Evolutionary conservation across 2,113 vertebrate species (phyloP).

Genomic region (Manacus vitellinus): DNA sequence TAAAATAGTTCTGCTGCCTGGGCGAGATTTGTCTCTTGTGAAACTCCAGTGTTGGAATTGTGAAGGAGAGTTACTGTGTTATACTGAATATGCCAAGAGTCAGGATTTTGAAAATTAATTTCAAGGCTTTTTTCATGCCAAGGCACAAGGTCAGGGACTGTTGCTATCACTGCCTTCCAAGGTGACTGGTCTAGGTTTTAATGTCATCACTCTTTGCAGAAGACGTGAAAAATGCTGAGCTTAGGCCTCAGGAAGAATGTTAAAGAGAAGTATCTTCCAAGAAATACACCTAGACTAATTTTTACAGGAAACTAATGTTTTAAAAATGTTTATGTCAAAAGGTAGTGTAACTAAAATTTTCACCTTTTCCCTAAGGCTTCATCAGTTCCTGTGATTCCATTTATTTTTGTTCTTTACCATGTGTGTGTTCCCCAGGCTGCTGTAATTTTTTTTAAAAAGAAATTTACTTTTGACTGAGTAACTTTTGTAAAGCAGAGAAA

Average conservation of each 20-base stretch:
- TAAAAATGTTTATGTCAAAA: background rate
- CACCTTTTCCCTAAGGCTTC: background rate
- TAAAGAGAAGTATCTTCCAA: background rate
- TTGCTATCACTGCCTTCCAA: background rate
- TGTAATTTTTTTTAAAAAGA: background rate
- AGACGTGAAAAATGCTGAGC: background rate
- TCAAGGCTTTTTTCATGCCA: conserved; percentile 20
- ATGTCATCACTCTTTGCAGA: background rate
- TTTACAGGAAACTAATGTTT: background rate
- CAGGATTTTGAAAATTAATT: background rate
- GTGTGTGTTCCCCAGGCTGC: background rate
- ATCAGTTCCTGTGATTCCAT: background rate
- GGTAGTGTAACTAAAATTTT: background rate
- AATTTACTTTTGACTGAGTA: background rate
- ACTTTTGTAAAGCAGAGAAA: background rate
- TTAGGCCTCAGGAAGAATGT: background rate
- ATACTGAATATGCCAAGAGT: background rate
- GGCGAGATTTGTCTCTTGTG: background rate
- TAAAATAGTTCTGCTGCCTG: background rate
- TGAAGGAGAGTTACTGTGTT: background rate
- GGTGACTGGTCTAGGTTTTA: background rate
- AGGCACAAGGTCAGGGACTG: background rate
- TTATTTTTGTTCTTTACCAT: background rate
- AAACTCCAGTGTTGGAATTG: background rate
- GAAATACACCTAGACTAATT: background rate